Evolutionary conservation across 64 coral and sea anemone species (phyloP).

Genomic region (Anthopleura sola): DNA sequence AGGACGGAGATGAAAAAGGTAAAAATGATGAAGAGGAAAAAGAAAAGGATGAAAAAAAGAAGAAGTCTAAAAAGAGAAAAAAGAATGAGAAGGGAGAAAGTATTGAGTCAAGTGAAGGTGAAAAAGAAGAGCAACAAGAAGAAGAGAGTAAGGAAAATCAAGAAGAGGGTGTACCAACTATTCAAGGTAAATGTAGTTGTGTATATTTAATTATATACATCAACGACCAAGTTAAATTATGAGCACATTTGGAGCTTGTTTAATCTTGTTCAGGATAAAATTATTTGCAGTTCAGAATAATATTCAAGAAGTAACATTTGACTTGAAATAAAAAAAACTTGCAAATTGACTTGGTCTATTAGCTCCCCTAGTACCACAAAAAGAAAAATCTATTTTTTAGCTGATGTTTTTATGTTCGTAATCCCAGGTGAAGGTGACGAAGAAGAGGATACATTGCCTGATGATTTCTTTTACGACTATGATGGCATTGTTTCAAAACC

Average conservation of each 20-base stretch:
- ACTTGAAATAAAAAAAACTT: too few species aligned
- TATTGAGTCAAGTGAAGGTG: conserved; percentile 11
- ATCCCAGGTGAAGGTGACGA: conserved; percentile 43
- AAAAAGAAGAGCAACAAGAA: conserved; percentile 22
- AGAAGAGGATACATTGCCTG: conserved; percentile 76
- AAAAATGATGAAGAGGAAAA: conserved; percentile 1
- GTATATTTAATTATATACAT: not conserved
- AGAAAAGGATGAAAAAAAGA: conserved; percentile 3
- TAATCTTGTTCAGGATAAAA: too few species aligned
- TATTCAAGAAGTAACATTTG: too few species aligned
- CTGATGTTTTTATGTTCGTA: not conserved
- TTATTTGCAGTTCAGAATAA: too few species aligned
- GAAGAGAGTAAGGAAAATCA: conserved; percentile 16
- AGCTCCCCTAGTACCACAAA: too few species aligned
- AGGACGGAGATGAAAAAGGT: not conserved
- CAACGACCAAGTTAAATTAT: too few species aligned
- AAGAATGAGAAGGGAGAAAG: conserved; percentile 41
- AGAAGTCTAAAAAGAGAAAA: conserved; percentile 42
- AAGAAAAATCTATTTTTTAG: not conserved
- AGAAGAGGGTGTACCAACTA: conserved; percentile 10
- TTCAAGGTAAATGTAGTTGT: not conserved
- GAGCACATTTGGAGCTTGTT: too few species aligned
- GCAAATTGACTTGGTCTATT: too few species aligned
- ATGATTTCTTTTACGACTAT: conserved; percentile 97
- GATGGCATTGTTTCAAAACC: conserved; percentile 65